phyloP scores from a whole-genome alignment of 2,888 invertebrate species.

The Apeira syringaria region DNA sequence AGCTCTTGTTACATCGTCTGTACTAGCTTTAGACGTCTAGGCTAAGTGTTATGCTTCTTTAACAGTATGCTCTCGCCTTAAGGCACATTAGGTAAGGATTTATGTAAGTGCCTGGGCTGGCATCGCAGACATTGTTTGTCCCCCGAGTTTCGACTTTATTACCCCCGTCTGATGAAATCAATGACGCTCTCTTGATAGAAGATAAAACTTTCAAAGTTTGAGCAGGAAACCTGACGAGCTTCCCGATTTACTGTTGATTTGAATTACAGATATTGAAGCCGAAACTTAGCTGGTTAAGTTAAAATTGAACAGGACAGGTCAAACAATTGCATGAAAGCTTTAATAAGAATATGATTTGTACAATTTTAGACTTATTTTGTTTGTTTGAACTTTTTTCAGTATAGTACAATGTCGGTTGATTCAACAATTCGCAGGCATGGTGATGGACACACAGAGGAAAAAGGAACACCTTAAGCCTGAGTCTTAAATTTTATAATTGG shows the following conservation, averaged over 20 bases:
- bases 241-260: conserved; percentile 11
- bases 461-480: too few relatives aligned
- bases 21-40: conserved; percentile 10
- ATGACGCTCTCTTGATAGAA: background rate
- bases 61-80: conserved; percentile 20
- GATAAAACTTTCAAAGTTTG: conserved; percentile 14
- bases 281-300: conserved; percentile 12
- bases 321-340: background rate
- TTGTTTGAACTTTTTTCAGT: too few relatives aligned
- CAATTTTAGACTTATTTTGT: too few relatives aligned
- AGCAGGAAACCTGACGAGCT: conserved; percentile 8
- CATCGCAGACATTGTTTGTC: conserved; percentile 23
- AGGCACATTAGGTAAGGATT: conserved; percentile 29
- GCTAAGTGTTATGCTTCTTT: conserved; percentile 22
- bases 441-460: background rate
- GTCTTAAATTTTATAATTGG: too few relatives aligned
- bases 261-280: conserved; percentile 15
- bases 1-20: conserved; percentile 16
- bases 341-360: too few relatives aligned
- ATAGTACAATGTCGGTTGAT: too few relatives aligned
- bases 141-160: conserved; percentile 26
- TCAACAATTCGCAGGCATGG: background rate
- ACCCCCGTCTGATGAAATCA: conserved; percentile 1
- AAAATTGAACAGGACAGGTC: conserved; percentile 5
- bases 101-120: conserved; percentile 29